Conservation (phyloP, 92 coral and sea anemone genomes). For the Zoanthus sansibaricus region DNA sequence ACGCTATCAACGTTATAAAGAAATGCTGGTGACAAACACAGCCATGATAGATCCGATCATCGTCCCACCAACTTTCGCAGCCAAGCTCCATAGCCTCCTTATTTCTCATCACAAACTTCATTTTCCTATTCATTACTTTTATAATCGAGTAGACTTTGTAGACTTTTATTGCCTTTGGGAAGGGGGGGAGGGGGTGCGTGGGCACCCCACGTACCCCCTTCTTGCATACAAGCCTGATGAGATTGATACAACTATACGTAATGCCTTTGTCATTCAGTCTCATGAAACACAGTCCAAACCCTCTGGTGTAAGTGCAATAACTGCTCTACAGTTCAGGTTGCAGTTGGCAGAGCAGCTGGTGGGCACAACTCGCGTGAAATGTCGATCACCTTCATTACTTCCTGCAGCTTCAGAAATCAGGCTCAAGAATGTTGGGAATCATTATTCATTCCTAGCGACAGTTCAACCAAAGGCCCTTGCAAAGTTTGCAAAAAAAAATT, state of each 20-base stretch:
- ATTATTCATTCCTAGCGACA: slow-evolving; percentile 47
- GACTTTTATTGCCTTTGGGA: no score
- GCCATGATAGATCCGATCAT: no score
- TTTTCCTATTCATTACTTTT: no score
- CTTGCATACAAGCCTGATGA: no score
- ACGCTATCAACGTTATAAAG: no score
- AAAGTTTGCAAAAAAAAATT: slow-evolving; percentile 56
- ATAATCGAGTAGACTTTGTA: no score
- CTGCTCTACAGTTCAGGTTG: slow-evolving; percentile 53
- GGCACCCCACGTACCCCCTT: no score
- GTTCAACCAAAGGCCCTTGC: slow-evolving; percentile 51
- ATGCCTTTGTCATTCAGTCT: slow-evolving; percentile 59
- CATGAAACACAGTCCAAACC: slow-evolving; percentile 52
- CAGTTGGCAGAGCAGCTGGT: slow-evolving; percentile 56
- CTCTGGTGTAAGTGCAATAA: slow-evolving; percentile 38
- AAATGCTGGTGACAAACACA: no score
- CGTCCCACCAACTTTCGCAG: no score
- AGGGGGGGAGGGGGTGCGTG: no score
- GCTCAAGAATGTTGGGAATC: slow-evolving; percentile 57
- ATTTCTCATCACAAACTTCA: no score
- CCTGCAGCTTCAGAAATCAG: slow-evolving; percentile 52
- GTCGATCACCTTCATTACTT: slow-evolving; percentile 27
- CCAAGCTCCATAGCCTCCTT: no score
- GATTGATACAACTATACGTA: slow-evolving; percentile 54
- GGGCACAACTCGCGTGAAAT: slow-evolving; percentile 40